Evolutionary conservation across 2,113 vertebrate genomes (phyloP).

Genomic region (Piprites chloris): DNA sequence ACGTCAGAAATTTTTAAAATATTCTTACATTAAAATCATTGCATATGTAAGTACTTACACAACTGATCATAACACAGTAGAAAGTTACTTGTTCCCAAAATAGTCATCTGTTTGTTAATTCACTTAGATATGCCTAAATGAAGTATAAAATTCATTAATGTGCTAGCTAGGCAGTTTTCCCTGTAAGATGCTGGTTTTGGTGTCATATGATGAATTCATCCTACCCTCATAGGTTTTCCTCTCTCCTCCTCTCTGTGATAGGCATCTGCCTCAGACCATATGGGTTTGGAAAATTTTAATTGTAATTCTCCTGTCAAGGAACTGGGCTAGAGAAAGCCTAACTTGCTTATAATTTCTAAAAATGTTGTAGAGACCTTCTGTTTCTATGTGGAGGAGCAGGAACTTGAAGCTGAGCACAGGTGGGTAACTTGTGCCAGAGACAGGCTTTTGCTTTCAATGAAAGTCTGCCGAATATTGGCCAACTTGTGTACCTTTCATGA

Average conservation of each 20-base stretch:
- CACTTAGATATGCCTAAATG: neutral
- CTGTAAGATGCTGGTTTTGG: neutral
- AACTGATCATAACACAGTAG: neutral
- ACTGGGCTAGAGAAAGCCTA: neutral
- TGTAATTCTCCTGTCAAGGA: neutral
- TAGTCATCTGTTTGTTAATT: neutral
- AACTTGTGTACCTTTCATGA: neutral
- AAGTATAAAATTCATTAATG: conserved; percentile 17
- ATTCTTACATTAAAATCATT: neutral
- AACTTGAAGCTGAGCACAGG: neutral
- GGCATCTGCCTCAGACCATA: conserved; percentile 14
- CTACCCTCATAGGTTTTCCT: neutral
- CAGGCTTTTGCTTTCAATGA: conserved; percentile 57
- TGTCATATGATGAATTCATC: neutral
- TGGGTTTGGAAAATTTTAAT: conserved; percentile 11
- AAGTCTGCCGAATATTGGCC: conserved; percentile 32
- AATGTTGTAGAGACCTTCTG: neutral
- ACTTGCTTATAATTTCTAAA: conserved; percentile 6
- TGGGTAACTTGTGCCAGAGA: neutral
- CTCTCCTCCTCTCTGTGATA: neutral
- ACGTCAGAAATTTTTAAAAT: neutral
- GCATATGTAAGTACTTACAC: neutral
- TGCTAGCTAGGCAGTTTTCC: neutral
- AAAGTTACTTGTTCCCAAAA: neutral
- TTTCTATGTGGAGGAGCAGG: neutral